Percentiles rank a stretch among this genome's conserved stretches.
phyloP scores from a whole-genome alignment of 2,888 invertebrate genomes.

The Lepetodrilus schrolli region DNA sequence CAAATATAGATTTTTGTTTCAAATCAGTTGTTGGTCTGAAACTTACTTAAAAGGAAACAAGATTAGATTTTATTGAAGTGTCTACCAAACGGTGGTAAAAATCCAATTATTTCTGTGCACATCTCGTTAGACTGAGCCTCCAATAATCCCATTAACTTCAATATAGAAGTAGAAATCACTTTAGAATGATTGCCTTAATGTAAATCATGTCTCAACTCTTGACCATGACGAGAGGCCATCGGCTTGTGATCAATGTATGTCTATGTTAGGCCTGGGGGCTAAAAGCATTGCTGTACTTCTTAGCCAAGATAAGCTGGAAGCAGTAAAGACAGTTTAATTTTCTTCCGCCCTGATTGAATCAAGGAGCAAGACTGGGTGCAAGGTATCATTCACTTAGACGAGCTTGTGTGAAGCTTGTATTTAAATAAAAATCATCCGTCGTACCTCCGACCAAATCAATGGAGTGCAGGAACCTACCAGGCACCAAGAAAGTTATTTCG shows the following conservation, averaged over 20 bases:
- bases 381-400: slow-evolving; percentile 13
- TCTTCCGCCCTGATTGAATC: slow-evolving; percentile 13
- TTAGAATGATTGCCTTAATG: not conserved
- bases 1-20: no score
- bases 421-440: slow-evolving; percentile 24
- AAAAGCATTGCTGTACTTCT: not conserved
- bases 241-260: not conserved
- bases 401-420: slow-evolving; percentile 14
- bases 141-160: slow-evolving; percentile 20
- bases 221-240: not conserved
- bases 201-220: not conserved
- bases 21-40: no score
- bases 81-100: slow-evolving; percentile 11
- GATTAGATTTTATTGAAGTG: no score
- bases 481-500: not conserved
- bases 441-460: slow-evolving; percentile 15
- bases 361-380: not conserved
- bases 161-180: slow-evolving; percentile 5
- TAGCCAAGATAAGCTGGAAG: not conserved
- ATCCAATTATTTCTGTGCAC: slow-evolving; percentile 10
- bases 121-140: slow-evolving; percentile 2
- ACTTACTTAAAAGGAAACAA: no score
- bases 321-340: slow-evolving; percentile 23
- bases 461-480: not conserved
- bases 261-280: not conserved